A percentile compares a stretch with the other conserved stretches of the same genome.
Evolutionary conservation across 2,888 invertebrate species (phyloP).

Genomic region (Leptinotarsa peninsularis): DNA sequence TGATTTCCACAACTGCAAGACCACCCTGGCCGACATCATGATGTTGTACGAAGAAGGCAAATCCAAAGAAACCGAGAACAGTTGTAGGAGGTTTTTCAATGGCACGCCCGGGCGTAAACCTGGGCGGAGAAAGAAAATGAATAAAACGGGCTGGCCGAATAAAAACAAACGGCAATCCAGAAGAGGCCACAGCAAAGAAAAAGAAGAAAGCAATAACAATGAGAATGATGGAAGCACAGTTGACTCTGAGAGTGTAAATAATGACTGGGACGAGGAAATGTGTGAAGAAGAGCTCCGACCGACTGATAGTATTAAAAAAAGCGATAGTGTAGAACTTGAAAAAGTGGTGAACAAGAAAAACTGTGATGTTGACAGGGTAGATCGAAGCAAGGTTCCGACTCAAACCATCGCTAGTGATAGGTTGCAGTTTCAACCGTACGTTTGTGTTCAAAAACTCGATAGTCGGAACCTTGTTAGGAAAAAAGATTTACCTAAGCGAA

Average conservation of each 20-base stretch:
- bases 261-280: constrained; percentile 51
- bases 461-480: constrained; percentile 54
- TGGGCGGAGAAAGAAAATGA: constrained; percentile 73
- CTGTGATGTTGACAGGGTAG: constrained; percentile 38
- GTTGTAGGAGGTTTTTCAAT: constrained; percentile 47
- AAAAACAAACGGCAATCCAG: constrained; percentile 63
- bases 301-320: constrained; percentile 52
- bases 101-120: constrained; percentile 59
- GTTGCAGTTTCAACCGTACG: constrained; percentile 72
- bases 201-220: constrained; percentile 50
- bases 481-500: constrained; percentile 46
- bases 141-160: constrained; percentile 86
- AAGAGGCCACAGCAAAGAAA: constrained; percentile 59
- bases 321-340: constrained; percentile 21
- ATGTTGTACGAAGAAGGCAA: constrained; percentile 65
- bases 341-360: constrained; percentile 26
- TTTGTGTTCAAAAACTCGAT: constrained; percentile 76
- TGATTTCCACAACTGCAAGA: constrained; percentile 54
- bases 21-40: constrained; percentile 60
- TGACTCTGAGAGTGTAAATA: constrained; percentile 54
- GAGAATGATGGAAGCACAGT: constrained; percentile 53
- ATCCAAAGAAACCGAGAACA: constrained; percentile 59
- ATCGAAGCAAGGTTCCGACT: constrained; percentile 47
- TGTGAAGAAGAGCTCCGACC: constrained; percentile 46
- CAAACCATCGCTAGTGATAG: constrained; percentile 60